Percentiles rank a stretch among this genome's conserved stretches.
Conservation (phyloP, 2,113 vertebrate genomes). For the Callospermophilus lateralis region DNA sequence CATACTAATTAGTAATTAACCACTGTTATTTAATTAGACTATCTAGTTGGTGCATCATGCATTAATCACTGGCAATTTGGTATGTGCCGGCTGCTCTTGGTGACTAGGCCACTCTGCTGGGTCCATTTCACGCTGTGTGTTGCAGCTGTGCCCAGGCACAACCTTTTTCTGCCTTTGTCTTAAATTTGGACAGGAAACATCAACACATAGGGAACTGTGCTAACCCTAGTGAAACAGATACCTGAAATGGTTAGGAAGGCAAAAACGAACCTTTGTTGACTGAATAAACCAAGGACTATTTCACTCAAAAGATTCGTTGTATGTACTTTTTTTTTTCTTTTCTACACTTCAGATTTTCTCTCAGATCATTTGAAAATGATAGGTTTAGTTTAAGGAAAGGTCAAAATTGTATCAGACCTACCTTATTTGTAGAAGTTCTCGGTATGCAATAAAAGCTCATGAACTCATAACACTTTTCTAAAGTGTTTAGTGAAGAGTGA, state of each 20-base stretch:
- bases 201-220: conserved; percentile 50
- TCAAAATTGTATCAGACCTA: neutral
- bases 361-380: neutral
- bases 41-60: conserved; percentile 87
- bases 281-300: neutral
- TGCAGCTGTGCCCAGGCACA: conserved; percentile 79
- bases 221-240: conserved; percentile 56
- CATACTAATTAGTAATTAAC: conserved; percentile 90
- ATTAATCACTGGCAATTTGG: conserved; percentile 93
- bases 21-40: conserved; percentile 94
- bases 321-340: neutral
- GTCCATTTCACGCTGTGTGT: conserved; percentile 76
- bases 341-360: conserved; percentile 47
- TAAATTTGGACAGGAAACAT: conserved; percentile 71
- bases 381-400: conserved; percentile 16
- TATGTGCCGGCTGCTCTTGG: conserved; percentile 77
- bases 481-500: conserved; percentile 47
- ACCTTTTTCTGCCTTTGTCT: conserved; percentile 75
- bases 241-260: conserved; percentile 68
- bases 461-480: neutral
- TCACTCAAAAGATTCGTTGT: neutral
- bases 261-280: neutral
- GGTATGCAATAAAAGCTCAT: neutral
- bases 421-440: neutral
- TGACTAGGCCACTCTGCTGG: conserved; percentile 81